These are phyloP conservation scores for Pararge aegeria DNA, from an alignment of 1,140 invertebrate genomes.

Conservation along the genomic window DNA sequence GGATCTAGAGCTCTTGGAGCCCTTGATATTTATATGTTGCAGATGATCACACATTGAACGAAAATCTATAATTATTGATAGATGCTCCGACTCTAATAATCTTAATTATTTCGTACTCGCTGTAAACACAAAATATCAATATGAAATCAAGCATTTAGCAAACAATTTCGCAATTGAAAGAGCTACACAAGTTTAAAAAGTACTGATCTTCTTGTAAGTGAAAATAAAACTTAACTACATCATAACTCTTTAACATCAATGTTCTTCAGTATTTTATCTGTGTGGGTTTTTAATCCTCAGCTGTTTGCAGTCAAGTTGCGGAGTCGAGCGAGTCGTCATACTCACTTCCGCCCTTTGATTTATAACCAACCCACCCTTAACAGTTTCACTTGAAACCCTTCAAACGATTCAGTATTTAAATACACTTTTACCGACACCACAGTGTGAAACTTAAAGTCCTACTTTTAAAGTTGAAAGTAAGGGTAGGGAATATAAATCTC, in stretches of 20 bases:
- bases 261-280: constrained; percentile 13
- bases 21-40: too few relatives aligned
- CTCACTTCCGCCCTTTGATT: constrained; percentile 44
- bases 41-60: too few relatives aligned
- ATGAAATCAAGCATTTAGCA: too few relatives aligned
- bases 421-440: constrained; percentile 19
- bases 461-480: constrained; percentile 15
- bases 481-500: constrained; percentile 11
- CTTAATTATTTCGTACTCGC: too few relatives aligned
- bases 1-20: too few relatives aligned
- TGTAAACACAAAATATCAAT: too few relatives aligned
- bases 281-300: constrained; percentile 8
- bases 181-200: too few relatives aligned
- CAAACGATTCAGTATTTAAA: constrained; percentile 24
- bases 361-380: constrained; percentile 29
- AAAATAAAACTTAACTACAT: not conserved
- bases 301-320: constrained; percentile 14
- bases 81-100: too few relatives aligned
- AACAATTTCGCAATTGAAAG: too few relatives aligned
- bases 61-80: too few relatives aligned
- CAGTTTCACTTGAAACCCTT: constrained; percentile 23
- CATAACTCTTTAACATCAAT: not conserved
- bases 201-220: not conserved
- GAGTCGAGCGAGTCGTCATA: constrained; percentile 30
- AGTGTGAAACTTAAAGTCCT: constrained; percentile 19